Conservation (phyloP, 2,888 invertebrate genomes). For the Antitype chi region DNA sequence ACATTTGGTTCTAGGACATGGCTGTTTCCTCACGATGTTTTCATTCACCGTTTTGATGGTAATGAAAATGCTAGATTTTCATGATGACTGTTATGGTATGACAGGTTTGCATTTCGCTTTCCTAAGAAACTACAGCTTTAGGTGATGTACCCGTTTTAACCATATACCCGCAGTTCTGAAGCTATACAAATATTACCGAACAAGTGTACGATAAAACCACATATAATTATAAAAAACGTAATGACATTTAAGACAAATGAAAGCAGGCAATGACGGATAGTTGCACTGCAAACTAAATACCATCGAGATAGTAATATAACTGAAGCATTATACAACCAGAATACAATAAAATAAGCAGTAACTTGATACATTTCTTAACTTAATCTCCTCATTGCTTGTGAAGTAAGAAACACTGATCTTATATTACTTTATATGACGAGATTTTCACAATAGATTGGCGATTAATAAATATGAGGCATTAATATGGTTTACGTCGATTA, state of each 20-base stretch:
- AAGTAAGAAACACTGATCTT: conserved; percentile 12
- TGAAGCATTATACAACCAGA: conserved; percentile 44
- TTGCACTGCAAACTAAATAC: conserved; percentile 34
- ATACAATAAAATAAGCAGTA: conserved; percentile 45
- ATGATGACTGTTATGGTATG: neutral
- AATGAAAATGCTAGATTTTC: neutral
- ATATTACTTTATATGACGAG: conserved; percentile 1
- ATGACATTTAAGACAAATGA: conserved; percentile 46
- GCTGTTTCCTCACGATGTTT: too few species aligned
- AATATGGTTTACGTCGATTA: neutral
- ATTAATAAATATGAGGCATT: neutral
- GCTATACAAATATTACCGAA: neutral
- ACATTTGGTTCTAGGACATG: too few species aligned
- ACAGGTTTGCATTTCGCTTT: neutral
- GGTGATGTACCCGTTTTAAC: neutral
- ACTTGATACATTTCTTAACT: conserved; percentile 42
- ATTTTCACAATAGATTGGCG: conserved; percentile 22
- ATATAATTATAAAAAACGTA: neutral
- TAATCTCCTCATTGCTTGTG: conserved; percentile 26
- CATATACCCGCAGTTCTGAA: neutral
- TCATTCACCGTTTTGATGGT: too few species aligned
- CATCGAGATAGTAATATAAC: conserved; percentile 46
- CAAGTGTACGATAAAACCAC: neutral
- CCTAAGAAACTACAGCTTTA: neutral
- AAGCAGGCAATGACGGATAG: conserved; percentile 27